phyloP scores from a whole-genome alignment of 2,888 invertebrate species.

The Argyresthia albistria region DNA sequence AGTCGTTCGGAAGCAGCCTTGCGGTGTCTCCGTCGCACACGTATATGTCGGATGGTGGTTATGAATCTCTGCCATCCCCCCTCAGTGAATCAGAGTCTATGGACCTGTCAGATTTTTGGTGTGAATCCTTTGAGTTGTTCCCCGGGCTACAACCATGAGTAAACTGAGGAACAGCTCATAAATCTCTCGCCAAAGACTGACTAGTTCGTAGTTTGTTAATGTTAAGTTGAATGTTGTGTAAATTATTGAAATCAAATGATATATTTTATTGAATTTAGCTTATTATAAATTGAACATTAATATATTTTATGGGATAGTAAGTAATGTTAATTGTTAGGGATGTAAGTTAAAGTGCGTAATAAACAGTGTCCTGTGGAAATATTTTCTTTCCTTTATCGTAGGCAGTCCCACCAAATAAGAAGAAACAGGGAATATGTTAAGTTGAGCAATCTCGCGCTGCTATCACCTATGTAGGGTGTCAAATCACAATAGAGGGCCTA shows the following conservation, averaged over 20 bases:
- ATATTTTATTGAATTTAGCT: neutral
- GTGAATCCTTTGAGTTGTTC: slow-evolving; percentile 84
- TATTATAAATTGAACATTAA: neutral
- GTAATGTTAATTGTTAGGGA: neutral
- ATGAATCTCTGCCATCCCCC: slow-evolving; percentile 62
- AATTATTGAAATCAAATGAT: slow-evolving; percentile 2
- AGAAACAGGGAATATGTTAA: too few species aligned
- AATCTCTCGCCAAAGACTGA: slow-evolving; percentile 60
- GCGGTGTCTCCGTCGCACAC: slow-evolving; percentile 56
- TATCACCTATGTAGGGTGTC: too few species aligned
- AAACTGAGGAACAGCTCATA: slow-evolving; percentile 25
- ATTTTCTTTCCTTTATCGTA: slow-evolving; percentile 8
- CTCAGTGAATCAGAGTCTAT: slow-evolving; percentile 59
- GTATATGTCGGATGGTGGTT: slow-evolving; percentile 57
- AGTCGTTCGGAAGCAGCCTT: slow-evolving; percentile 40
- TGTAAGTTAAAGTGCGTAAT: slow-evolving; percentile 7
- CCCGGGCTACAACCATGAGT: slow-evolving; percentile 75
- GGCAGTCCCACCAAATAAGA: too few species aligned
- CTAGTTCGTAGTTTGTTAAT: slow-evolving; percentile 34
- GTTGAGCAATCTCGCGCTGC: too few species aligned
- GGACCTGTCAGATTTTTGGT: slow-evolving; percentile 78
- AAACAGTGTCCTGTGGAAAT: slow-evolving; percentile 17
- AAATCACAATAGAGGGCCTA: too few species aligned
- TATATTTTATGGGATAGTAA: neutral
- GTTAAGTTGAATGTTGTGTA: slow-evolving; percentile 3